Conservation (phyloP, 2,113 vertebrate genomes). For the Albula goreensis region DNA sequence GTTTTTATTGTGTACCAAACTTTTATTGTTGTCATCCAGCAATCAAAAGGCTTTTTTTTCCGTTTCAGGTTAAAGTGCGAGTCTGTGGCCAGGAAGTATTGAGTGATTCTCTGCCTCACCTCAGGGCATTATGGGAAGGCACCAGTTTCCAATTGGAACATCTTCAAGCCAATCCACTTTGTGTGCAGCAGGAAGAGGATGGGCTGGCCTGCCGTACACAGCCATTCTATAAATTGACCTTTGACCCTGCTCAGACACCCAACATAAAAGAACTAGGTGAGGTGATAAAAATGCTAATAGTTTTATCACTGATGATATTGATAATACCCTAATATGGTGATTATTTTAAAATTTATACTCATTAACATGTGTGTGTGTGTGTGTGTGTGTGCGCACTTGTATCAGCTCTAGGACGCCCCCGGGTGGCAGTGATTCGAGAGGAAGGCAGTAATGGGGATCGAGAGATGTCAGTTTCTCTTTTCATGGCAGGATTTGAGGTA, state of each 20-base stretch:
- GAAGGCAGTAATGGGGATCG: slow-evolving; percentile 92
- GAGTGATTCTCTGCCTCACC: slow-evolving; percentile 64
- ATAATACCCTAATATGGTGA: neutral
- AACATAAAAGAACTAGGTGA: slow-evolving; percentile 63
- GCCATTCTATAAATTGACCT: slow-evolving; percentile 74
- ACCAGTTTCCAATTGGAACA: slow-evolving; percentile 86
- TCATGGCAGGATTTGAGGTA: slow-evolving; percentile 88
- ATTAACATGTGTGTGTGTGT: neutral
- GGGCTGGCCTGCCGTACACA: slow-evolving; percentile 72
- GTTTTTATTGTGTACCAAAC: no score
- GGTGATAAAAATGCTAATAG: slow-evolving; percentile 18
- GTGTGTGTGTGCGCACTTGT: neutral
- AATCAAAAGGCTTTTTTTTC: neutral
- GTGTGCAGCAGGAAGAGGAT: slow-evolving; percentile 76
- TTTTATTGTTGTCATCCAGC: neutral
- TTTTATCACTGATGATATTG: neutral
- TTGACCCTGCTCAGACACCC: slow-evolving; percentile 65
- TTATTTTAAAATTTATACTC: neutral
- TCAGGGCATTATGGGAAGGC: slow-evolving; percentile 84
- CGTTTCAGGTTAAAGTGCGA: slow-evolving; percentile 69
- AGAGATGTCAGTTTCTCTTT: slow-evolving; percentile 84
- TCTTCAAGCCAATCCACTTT: slow-evolving; percentile 75
- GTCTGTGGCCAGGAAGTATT: slow-evolving; percentile 73
- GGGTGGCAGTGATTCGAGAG: slow-evolving; percentile 82
- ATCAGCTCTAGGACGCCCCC: slow-evolving; percentile 61